Conservation (phyloP, 1,140 invertebrate genomes). For the Euschistus heros region DNA sequence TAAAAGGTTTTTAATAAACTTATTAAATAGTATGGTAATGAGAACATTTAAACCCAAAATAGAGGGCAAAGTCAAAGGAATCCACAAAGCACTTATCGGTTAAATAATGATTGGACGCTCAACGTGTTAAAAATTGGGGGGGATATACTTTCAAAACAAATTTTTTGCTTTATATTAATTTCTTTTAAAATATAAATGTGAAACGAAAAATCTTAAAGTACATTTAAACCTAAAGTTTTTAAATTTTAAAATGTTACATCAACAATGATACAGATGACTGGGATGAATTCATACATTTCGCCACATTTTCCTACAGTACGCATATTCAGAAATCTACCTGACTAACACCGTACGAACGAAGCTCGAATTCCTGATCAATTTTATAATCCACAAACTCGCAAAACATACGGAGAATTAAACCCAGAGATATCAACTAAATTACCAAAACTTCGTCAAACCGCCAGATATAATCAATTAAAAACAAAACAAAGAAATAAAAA, state of each 20-base stretch:
- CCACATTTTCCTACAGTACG: background rate
- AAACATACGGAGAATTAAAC: background rate
- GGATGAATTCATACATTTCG: constrained; percentile 11
- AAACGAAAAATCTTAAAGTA: too few relatives aligned
- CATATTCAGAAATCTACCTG: background rate
- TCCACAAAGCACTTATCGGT: too few relatives aligned
- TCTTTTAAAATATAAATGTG: too few relatives aligned
- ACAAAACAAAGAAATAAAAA: background rate
- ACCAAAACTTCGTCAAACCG: background rate
- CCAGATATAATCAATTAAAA: background rate
- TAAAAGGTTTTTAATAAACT: too few relatives aligned
- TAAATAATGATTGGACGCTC: too few relatives aligned
- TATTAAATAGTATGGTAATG: too few relatives aligned
- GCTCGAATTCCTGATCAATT: background rate
- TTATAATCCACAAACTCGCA: background rate
- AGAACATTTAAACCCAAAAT: too few relatives aligned
- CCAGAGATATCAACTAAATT: background rate
- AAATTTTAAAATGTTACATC: background rate
- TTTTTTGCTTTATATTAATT: too few relatives aligned
- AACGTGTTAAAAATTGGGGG: too few relatives aligned
- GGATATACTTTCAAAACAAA: too few relatives aligned
- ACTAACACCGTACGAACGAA: background rate
- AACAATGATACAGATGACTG: background rate
- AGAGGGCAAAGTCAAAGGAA: too few relatives aligned
- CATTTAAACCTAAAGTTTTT: background rate